Base-by-base conservation (phyloP, 2,888 invertebrate species). In the Lomographa bimaculata region DNA sequence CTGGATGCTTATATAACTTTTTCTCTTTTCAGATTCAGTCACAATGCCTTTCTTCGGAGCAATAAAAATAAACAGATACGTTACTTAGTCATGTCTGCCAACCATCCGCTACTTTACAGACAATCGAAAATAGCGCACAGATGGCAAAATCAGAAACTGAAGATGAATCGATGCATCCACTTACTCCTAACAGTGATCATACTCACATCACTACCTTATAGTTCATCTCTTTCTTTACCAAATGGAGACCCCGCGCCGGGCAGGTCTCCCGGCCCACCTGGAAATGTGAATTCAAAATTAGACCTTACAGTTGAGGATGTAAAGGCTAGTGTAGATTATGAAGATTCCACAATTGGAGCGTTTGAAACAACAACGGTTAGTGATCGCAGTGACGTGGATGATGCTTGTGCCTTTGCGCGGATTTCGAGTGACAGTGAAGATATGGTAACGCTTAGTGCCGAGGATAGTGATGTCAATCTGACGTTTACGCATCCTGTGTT, bases 161-260 rank as follows among this genome's bases (percentile, higher is more conserved):
- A 71, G 55, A 79, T 77, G 71, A 71, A 71, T 57, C 58, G 57
- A 33, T 66, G 58, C 39, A 43, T 38, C 6, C 46, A 44, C 12
- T 29, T 72, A 14, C 47, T 80, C 7, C 57, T 71, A 38, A 64
- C 70, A 8, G 54, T 81, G 32, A 59, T 78, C 43, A 78, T 85
- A 29, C 53, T 87, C 40, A 71, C 78, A 33, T 66, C 68, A 42
- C 62, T 89, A 70, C 89, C 89, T 71, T 84, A 82, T 64, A 81
- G 76, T 47, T 83, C 81, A 2, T 67, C 79, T 0, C 52, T 86
- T 28, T 82, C 70, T 40, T 57, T 86, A 24, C 90, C 91, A 7
- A 91, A 85, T 55, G 92, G 91, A 35, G 93, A 93, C 67, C 93
- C 93, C 6, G 92, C 93, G 0, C 93, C 93, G 0, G 93, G 93